Percentiles rank a stretch among this genome's conserved stretches.
Evolutionary conservation across 2,888 invertebrate genomes (phyloP).

Genomic region (Octodonta nipae): DNA sequence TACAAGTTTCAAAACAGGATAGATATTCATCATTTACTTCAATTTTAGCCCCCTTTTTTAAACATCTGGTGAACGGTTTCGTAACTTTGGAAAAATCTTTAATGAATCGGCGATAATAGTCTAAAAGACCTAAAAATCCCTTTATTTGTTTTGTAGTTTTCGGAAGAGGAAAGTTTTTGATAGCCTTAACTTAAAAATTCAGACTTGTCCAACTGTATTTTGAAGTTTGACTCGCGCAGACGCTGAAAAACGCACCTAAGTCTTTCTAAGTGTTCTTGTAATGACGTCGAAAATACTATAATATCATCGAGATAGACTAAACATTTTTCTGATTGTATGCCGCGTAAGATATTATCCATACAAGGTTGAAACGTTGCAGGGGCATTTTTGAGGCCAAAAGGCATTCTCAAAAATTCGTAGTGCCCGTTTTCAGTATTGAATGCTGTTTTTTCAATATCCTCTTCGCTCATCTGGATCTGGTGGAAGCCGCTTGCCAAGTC

Average conservation of each 20-base stretch:
- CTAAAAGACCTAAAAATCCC: constrained; percentile 12
- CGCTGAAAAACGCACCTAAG: too few relatives aligned
- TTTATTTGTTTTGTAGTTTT: constrained; percentile 15
- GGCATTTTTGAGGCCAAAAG: constrained; percentile 18
- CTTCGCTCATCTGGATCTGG: constrained; percentile 10
- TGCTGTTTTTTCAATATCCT: constrained; percentile 7
- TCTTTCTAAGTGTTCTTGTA: too few relatives aligned
- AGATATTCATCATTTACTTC: constrained; percentile 8
- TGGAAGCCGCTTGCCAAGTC: constrained; percentile 7
- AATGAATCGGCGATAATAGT: constrained; percentile 15
- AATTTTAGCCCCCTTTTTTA: constrained; percentile 12
- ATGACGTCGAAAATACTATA: too few relatives aligned
- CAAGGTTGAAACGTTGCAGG: constrained; percentile 17
- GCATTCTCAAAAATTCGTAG: constrained; percentile 15
- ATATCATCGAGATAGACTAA: too few relatives aligned
- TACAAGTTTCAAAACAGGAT: constrained; percentile 11
- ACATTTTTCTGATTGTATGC: too few relatives aligned
- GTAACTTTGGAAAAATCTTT: constrained; percentile 13
- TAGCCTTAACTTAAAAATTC: constrained; percentile 11
- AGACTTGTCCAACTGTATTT: constrained; percentile 13
- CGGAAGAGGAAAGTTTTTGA: constrained; percentile 13
- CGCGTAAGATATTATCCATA: constrained; percentile 15
- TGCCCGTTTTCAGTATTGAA: constrained; percentile 9
- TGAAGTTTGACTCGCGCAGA: too few relatives aligned
- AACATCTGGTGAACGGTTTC: constrained; percentile 12